Base-by-base conservation (phyloP, 2,888 invertebrate genomes). In the Tachina grossa region DNA sequence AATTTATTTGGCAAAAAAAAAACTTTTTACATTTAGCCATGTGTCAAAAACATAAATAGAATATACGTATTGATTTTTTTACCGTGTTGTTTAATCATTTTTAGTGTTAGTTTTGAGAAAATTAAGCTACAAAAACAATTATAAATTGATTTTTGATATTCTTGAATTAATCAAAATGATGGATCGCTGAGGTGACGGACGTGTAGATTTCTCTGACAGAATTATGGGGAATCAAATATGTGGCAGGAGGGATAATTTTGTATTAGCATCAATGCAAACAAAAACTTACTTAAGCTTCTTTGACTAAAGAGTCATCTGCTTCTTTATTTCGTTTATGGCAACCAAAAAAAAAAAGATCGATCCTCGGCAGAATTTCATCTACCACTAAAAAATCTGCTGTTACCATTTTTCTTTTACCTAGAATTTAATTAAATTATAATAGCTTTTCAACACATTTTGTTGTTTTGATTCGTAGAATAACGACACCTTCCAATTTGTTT, bases 11-110 rank as follows among this genome's bases (percentile, higher is more conserved):
- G 5, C 39, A 41, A 53, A 53, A 41, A 53, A 53, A 68, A 75
- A 83, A 83, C 55, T 85, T 85, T 85, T 76, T 76, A 77, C 66
- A 83, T 76, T 79, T 80, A 66, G 79, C 76, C 83, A 74, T 66
- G 72, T 83, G 83, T 85, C 85, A 80, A 57, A 83, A 80, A 68
- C 85, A 80, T 76, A 83, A 85, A 79, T 51, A 63, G 69, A 75
- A 31, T 31, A 31, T 31, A 31, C 31, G 31, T 31, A 31, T 72
- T 69, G n/a, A n/a, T 55, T 49, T 76, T 55, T 69, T 81, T 68
- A 9, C 55, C 22, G 49, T 74, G 2, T 43, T 43, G 19, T 69
- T 10, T 41, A n/a, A 39, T 3, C 11, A 11, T 5, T 14, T 51
- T 57, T 41, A 8, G 16, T 22, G 22, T 1, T 51, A 6, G 13